These are phyloP conservation scores for Dipodomys merriami DNA, from an alignment of 2,113 vertebrate genomes.

Conservation along the genomic window DNA sequence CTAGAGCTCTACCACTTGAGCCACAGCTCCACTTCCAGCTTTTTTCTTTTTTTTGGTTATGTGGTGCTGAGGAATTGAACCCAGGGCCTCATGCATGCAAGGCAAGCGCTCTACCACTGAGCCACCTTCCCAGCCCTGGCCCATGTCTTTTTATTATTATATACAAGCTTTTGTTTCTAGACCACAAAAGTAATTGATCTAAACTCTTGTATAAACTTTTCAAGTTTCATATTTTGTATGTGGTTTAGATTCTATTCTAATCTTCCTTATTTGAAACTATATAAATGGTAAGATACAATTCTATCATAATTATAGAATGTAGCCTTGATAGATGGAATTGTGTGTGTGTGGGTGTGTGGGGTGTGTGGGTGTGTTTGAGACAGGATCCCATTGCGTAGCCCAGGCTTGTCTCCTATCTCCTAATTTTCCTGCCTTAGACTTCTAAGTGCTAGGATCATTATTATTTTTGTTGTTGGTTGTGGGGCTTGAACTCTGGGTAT, in stretches of 20 bases:
- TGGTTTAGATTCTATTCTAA: conserved; percentile 1
- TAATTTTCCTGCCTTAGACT: too few species aligned
- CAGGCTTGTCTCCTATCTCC: neutral
- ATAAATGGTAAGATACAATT: conserved; percentile 4
- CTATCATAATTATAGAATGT: conserved; percentile 42
- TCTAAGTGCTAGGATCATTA: too few species aligned
- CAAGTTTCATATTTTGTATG: conserved; percentile 39
- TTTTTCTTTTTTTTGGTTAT: neutral
- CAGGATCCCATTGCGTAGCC: neutral
- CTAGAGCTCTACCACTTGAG: too few species aligned
- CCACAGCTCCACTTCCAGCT: too few species aligned
- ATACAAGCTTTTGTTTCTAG: conserved; percentile 36
- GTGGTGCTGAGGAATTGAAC: too few species aligned
- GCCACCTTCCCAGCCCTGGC: too few species aligned
- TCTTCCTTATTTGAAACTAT: neutral
- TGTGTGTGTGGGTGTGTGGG: too few species aligned
- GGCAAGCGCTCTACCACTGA: too few species aligned
- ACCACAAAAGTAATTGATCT: neutral
- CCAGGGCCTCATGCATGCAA: too few species aligned
- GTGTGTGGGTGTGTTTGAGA: neutral
- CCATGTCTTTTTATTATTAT: neutral
- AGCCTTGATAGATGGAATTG: neutral
- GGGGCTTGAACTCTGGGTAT: too few species aligned
- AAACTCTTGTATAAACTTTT: conserved; percentile 36
- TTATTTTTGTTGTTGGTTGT: too few species aligned